Base-by-base conservation (phyloP, 1,140 invertebrate species). In the Monomorium pharaonis region DNA sequence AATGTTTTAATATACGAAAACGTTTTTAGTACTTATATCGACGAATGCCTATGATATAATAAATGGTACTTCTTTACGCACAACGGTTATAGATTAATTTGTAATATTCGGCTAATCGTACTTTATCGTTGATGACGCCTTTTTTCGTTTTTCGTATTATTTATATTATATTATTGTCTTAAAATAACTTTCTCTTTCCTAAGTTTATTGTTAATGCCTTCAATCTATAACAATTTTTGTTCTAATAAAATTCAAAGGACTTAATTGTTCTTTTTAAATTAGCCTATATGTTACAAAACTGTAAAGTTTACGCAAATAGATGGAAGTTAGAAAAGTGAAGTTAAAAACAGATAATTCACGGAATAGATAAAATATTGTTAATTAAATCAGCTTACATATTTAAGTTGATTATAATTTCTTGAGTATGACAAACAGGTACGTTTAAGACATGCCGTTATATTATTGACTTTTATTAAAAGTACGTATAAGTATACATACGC, bases 401-500 rank as follows among this genome's bases (percentile, higher is more conserved):
- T 54, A 54, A 58, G 51, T 83, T 60, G 37, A 74, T 83, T 47
- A 74, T 58, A 78, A 44, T 58, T 74, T 83, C 51, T 60, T 58
- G 78, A 83, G 67, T 83, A 83, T 83, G 67, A 74, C 37, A 58
- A 47, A 74, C 78, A 83, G 78, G 78, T 83, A 83, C 78, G 37
- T 83, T 83, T 74, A 83, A 83, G 77, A 83, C 67, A 58, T 72
- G 67, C 78, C 75, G 42, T 91, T 70, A 63, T 91, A 91, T 92
- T 91, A 81, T 84, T 86, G 75, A 87, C 24, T 93, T 93, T 94
- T 94, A 93, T 92, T 93, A 93, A 91, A 92, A 93, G 90, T 92
- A 92, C 89, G 80, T 86, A 62, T 49, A 92, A 93, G 92, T 94
- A 93, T 88, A 92, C 88, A 93, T 90, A 88, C 89, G 91, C 92